These are phyloP conservation scores for Chloropsis hardwickii DNA, from an alignment of 2,113 vertebrate genomes.

Conservation along the genomic window DNA sequence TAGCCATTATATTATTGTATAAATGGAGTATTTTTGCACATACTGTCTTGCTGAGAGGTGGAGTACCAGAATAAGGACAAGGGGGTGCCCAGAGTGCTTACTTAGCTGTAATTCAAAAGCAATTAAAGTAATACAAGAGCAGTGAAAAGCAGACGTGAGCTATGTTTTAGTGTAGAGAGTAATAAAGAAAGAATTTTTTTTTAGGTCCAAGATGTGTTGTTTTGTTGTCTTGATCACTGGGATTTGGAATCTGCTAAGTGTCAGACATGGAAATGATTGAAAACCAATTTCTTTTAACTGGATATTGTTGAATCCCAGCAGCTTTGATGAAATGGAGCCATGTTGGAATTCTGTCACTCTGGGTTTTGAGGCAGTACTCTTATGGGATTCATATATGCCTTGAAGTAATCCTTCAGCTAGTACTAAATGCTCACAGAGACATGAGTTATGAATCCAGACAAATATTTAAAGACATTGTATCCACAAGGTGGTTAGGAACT, in stretches of 20 bases:
- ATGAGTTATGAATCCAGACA: not conserved
- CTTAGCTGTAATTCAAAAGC: not conserved
- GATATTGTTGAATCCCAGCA: not conserved
- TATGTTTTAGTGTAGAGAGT: not conserved
- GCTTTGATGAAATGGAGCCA: not conserved
- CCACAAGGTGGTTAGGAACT: not conserved
- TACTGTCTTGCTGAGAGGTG: not conserved
- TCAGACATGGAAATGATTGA: not conserved
- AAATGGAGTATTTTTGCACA: not conserved
- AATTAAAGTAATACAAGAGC: not conserved
- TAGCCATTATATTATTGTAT: not conserved
- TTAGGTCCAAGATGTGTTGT: not conserved
- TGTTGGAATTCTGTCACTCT: not conserved
- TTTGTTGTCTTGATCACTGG: not conserved
- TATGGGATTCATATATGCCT: not conserved
- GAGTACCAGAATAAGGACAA: not conserved
- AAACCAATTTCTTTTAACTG: not conserved
- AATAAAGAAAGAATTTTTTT: not conserved
- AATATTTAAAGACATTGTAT: not conserved
- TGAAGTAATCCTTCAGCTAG: not conserved
- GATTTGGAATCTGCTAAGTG: not conserved
- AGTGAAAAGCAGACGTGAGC: not conserved
- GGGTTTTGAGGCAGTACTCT: not conserved
- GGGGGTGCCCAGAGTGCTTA: not conserved
- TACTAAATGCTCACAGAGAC: not conserved